Evolutionary conservation across 2,797 vertebrate genomes (phyloP), one percentile per base, ranked within the genome.

Genomic region (Gymnocypris eckloni): DNA sequence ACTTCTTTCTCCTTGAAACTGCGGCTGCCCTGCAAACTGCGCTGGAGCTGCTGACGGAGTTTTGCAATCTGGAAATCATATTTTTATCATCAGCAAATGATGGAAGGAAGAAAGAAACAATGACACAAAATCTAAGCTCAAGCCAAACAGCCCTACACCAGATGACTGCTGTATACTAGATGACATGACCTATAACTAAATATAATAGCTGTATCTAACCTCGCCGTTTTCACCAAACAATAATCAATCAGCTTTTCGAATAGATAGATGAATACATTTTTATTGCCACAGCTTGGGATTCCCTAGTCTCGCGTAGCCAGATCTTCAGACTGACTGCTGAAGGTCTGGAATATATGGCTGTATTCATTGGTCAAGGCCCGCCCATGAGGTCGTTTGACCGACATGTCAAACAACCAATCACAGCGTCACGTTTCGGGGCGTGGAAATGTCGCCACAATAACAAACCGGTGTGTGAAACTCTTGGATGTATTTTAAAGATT

Each of bases 1-100:
- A 25, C 45, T 15, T 82, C 98, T 70, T 96, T 95, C 88, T 99
- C 97, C 93, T 97, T 97, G 91, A 89, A 93, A 92, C 97, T 97
- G 54, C 97, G 96, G 89, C 94, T 95, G 67, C 95, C 97, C 91
- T 97, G 96, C 88, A 99, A 98, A 89, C 96, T 97, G 88, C 97
- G 96, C 86, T 98, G 97, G 45, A 99, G 96, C 90, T 98, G 97
- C 92, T 97, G 97, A 67, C 97, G 95, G 89, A 99, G 94, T 92
- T 98, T 99, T 91, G 97, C 96, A 87, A 99, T 99, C 97, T 99
- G 96, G 95, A 86, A 92, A 79, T 22, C 56, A 70, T 12, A 89
- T 20, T 8, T 37, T 13, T 54, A 52, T n/a, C 28, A 67, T 77
- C n/a, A 69, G 28, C 22, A 20, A 83, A 7, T 18, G n/a, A 71